Percentiles rank a stretch among this genome's conserved stretches.
These are phyloP conservation scores for Microctonus hyperodae DNA, from an alignment of 2,888 invertebrate genomes.

Conservation along the genomic window DNA sequence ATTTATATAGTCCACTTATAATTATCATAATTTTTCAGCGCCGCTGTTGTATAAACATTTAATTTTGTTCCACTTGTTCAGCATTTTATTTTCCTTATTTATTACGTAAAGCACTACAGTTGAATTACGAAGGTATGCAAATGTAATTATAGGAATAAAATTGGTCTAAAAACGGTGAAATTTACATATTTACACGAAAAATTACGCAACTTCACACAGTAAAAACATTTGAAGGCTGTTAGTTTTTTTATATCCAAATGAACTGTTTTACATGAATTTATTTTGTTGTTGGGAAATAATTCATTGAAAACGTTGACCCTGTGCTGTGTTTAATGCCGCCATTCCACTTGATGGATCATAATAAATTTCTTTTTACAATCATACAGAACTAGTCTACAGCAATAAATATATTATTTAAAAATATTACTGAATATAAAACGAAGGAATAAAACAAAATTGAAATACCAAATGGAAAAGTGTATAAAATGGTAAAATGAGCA, in stretches of 20 bases:
- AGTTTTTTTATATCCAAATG: not conserved
- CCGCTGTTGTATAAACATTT: not conserved
- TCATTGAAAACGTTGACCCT: not conserved
- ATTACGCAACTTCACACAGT: conserved; percentile 5
- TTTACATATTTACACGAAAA: not conserved
- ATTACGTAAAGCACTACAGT: not conserved
- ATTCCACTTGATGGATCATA: not conserved
- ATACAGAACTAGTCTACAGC: too few relatives aligned
- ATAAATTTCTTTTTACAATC: not conserved
- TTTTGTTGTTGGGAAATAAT: conserved; percentile 1
- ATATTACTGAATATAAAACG: not conserved
- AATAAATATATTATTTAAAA: not conserved
- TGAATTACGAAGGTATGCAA: not conserved
- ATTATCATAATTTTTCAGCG: not conserved
- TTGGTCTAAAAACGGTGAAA: conserved; percentile 1
- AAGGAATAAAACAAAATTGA: not conserved
- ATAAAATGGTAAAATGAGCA: not conserved
- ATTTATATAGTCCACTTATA: too few relatives aligned
- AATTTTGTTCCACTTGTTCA: not conserved
- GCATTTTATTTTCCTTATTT: not conserved
- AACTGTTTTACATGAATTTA: not conserved
- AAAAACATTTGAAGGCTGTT: conserved; percentile 10
- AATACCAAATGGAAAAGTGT: not conserved
- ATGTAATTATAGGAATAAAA: not conserved
- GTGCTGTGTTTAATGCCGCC: not conserved